Base-by-base conservation (phyloP, 1,140 invertebrate genomes). In the Octopus sinensis region DNA sequence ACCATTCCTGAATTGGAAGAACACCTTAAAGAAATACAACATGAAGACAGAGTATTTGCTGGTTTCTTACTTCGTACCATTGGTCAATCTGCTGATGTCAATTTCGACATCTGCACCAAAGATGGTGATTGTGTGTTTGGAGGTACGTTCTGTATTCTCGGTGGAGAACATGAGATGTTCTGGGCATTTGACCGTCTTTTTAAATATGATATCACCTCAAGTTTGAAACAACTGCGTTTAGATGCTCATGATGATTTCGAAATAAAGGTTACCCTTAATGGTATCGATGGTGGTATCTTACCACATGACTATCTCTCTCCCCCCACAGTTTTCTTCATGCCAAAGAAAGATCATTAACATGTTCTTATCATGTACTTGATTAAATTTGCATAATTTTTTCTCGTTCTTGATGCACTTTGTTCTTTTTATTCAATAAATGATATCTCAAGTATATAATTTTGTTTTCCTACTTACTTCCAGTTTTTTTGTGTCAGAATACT, bases 131-230 rank as follows among this genome's bases (percentile, higher is more conserved):
- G 83, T 54, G 53, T 53, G 13, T 9, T 51, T 7, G 83, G 54
- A 7, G 83, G 83, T 5, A 23, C 80, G 43, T 84, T 82, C 76
- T 77, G 76, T 23, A n/a, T 84, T 75, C 82, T 84, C n/a, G 83
- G 83, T 13, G 83, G 83, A 9, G 43, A 77, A 52, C 54, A 80
- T 52, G 83, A 84, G 71, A 84, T 83, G 83, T 75, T 73, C 6
- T 84, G 83, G 83, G 54, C 53, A 56, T 85, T 83, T 78, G 84
- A 85, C 79, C 76, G 84, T 17, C 81, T 85, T 53, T 85, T 81
- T 76, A 83, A 82, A 75, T 83, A 85, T 77, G 84, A 85, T 51
- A 85, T 85, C 73, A 85, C 84, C 6, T 56, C 79, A 2, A 78
- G 73, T 68, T 13, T 80, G 6, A 30, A 13, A 13, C 7, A 23